These are phyloP conservation scores for Hymenopus coronatus DNA, from an alignment of 2,888 invertebrate species.

Conservation along the genomic window DNA sequence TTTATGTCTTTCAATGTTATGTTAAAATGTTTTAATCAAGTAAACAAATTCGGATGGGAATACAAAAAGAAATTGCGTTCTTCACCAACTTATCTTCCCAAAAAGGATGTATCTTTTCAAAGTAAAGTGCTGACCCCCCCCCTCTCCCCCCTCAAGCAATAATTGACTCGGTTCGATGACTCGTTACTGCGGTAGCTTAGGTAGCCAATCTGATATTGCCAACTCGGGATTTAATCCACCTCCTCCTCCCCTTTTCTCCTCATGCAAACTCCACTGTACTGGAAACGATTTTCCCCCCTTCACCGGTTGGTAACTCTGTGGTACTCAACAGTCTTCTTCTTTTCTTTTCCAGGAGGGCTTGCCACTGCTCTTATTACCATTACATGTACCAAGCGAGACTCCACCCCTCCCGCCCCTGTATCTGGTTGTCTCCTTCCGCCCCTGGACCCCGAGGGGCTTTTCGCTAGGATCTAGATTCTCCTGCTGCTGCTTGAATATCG, in stretches of 20 bases:
- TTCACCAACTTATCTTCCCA: too few relatives aligned
- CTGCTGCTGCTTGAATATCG: slow-evolving; percentile 14
- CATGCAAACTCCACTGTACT: neutral
- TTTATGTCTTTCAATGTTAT: too few relatives aligned
- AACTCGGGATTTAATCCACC: neutral
- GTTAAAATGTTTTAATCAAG: too few relatives aligned
- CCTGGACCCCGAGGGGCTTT: neutral
- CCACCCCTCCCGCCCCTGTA: neutral
- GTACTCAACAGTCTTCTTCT: neutral
- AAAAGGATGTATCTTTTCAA: too few relatives aligned
- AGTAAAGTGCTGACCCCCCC: neutral
- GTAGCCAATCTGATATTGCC: neutral
- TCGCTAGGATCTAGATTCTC: slow-evolving; percentile 15
- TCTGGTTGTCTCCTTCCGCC: neutral
- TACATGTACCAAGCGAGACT: neutral
- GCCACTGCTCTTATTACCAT: neutral
- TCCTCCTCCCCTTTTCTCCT: neutral
- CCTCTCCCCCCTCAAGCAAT: neutral
- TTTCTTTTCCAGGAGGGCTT: neutral
- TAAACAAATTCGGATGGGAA: too few relatives aligned
- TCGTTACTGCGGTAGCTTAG: neutral
- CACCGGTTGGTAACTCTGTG: neutral
- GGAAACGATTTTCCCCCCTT: neutral
- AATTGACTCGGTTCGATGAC: neutral
- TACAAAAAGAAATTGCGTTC: too few relatives aligned